Conservation (phyloP, 2,113 vertebrate species). For the Meles meles region DNA sequence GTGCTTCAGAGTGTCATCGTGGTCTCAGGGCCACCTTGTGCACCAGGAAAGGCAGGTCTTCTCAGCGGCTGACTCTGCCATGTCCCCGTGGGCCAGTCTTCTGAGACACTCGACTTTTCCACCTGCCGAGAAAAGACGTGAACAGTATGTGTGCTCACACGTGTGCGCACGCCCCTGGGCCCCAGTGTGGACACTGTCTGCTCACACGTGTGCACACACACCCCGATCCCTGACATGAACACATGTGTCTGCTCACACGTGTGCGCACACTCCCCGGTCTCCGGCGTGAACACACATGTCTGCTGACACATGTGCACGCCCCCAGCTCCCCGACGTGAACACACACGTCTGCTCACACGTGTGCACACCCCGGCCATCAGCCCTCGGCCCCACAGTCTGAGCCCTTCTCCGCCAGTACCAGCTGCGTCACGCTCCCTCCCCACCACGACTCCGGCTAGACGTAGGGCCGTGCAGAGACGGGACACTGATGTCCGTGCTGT, state of each 20-base stretch:
- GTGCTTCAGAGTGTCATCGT: background rate
- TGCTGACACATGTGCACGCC: too few species aligned
- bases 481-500: too few species aligned
- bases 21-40: background rate
- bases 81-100: background rate
- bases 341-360: too few species aligned
- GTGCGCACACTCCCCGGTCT: too few species aligned
- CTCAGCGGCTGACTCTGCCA: too few species aligned
- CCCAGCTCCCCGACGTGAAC: too few species aligned
- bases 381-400: background rate
- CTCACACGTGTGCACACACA: too few species aligned
- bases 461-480: background rate
- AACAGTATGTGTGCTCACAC: background rate
- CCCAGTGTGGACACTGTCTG: fast-evolving
- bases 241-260: too few species aligned
- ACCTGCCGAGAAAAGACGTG: background rate
- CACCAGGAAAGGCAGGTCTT: background rate
- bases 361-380: background rate
- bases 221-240: too few species aligned
- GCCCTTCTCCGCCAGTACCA: fast-evolving
- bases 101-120: background rate
- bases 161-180: too few species aligned
- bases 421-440: background rate
- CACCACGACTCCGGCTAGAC: too few species aligned
- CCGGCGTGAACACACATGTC: too few species aligned